Percentiles rank a stretch among this genome's conserved stretches.
These are phyloP conservation scores for Xylocopa sonorina DNA, from an alignment of 1,140 invertebrate species.

Conservation along the genomic window DNA sequence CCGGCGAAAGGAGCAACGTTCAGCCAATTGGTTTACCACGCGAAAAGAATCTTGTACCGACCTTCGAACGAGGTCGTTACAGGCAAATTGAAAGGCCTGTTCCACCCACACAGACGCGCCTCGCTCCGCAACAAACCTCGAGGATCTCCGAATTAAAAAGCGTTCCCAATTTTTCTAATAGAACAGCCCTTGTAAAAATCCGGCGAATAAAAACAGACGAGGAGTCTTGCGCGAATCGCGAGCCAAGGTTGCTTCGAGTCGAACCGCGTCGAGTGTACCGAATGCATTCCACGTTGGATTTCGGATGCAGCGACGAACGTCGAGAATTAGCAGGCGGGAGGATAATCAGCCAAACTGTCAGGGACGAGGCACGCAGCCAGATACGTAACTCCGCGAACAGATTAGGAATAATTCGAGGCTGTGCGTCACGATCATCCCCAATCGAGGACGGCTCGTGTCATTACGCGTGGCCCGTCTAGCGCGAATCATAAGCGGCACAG, in stretches of 20 bases:
- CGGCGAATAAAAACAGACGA: too few relatives aligned
- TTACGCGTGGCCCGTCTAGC: neutral
- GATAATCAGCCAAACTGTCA: neutral
- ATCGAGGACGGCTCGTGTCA: neutral
- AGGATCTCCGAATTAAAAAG: neutral
- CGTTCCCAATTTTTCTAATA: too few relatives aligned
- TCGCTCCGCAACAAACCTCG: neutral
- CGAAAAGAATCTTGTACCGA: neutral
- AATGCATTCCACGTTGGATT: neutral
- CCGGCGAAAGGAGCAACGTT: neutral
- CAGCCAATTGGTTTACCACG: neutral
- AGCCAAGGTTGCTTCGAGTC: too few relatives aligned
- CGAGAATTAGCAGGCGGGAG: conserved; percentile 2
- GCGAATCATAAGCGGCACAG: conserved; percentile 24
- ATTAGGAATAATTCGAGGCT: conserved; percentile 38
- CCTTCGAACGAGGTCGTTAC: neutral
- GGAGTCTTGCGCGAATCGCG: too few relatives aligned
- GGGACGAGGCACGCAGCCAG: neutral
- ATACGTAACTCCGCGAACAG: conserved; percentile 29
- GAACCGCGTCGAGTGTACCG: too few relatives aligned
- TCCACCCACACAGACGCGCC: neutral
- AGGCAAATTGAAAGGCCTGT: neutral
- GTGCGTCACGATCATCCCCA: conserved; percentile 9
- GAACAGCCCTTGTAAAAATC: too few relatives aligned
- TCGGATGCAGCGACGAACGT: neutral